Percentiles rank a stretch among this genome's conserved stretches.
These are phyloP conservation scores for Petrocephalus microphthalmus DNA, from an alignment of 2,113 vertebrate genomes.

Conservation along the genomic window DNA sequence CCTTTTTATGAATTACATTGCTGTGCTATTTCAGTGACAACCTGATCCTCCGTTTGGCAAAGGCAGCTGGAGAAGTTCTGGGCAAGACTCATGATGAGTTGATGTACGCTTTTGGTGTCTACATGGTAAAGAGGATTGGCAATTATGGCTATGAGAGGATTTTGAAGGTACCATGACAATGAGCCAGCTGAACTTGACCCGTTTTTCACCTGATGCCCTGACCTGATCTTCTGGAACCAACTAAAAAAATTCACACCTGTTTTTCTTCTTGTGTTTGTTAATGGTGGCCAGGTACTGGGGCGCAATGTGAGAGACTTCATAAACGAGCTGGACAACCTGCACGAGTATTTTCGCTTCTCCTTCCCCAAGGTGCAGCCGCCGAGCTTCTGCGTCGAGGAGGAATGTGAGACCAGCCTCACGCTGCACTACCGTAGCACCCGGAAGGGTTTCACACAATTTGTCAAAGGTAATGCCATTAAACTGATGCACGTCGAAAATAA, in stretches of 20 bases:
- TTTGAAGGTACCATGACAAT: conserved; percentile 48
- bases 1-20: not conserved
- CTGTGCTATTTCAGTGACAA: conserved; percentile 49
- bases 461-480: conserved; percentile 51
- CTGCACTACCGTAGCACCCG: conserved; percentile 61
- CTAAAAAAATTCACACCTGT: not conserved
- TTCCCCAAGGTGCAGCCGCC: conserved; percentile 67
- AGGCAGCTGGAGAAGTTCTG: conserved; percentile 63
- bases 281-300: conserved; percentile 49
- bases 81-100: conserved; percentile 65
- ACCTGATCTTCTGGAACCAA: not conserved
- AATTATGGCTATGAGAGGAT: conserved; percentile 65
- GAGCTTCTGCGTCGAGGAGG: conserved; percentile 64
- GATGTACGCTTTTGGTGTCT: conserved; percentile 66
- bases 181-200: not conserved
- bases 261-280: not conserved
- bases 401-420: conserved; percentile 62
- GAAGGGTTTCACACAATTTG: conserved; percentile 66
- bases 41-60: conserved; percentile 59
- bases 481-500: not conserved
- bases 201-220: not conserved
- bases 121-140: conserved; percentile 65
- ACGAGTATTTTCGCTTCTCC: conserved; percentile 66
- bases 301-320: conserved; percentile 66
- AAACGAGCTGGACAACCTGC: conserved; percentile 65